Evolutionary conservation across 2,113 vertebrate species (phyloP).

Genomic region (Gobiocypris rarus): DNA sequence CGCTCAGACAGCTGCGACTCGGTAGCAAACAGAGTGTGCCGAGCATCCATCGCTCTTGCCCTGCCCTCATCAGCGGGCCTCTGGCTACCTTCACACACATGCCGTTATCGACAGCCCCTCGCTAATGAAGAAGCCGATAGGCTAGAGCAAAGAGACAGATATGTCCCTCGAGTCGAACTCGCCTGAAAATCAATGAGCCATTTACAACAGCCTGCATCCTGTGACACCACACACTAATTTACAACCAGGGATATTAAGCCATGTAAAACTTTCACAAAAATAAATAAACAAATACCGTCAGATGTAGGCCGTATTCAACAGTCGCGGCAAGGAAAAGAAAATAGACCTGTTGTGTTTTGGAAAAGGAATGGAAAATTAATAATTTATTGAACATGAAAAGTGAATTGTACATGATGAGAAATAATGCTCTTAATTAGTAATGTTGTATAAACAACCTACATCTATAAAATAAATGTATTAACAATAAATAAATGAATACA

Average conservation of each 20-base stretch:
- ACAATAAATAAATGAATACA: not conserved
- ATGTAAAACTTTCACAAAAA: not conserved
- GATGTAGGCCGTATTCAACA: not conserved
- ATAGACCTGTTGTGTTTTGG: not conserved
- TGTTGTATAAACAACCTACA: not conserved
- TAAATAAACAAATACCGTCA: not conserved
- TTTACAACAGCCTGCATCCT: slow-evolving; percentile 43
- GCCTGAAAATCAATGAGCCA: slow-evolving; percentile 54
- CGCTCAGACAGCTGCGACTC: not conserved
- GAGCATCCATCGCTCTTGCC: slow-evolving; percentile 16
- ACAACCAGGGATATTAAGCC: slow-evolving; percentile 29
- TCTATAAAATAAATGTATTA: not conserved
- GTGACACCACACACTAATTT: slow-evolving; percentile 50
- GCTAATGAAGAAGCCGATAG: slow-evolving; percentile 55
- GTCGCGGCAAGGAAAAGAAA: not conserved
- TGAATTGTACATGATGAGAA: not conserved
- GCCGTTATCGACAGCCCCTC: slow-evolving; percentile 45
- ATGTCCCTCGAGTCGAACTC: slow-evolving; percentile 37
- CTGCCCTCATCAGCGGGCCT: slow-evolving; percentile 9
- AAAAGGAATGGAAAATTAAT: not conserved
- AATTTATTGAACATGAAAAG: not conserved
- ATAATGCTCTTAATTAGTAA: not conserved
- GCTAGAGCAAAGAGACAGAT: slow-evolving; percentile 49
- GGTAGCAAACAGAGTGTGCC: slow-evolving; percentile 13
- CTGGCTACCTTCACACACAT: slow-evolving; percentile 40